Conservation (phyloP, 2,797 vertebrate genomes). For the Mus minutoides region DNA sequence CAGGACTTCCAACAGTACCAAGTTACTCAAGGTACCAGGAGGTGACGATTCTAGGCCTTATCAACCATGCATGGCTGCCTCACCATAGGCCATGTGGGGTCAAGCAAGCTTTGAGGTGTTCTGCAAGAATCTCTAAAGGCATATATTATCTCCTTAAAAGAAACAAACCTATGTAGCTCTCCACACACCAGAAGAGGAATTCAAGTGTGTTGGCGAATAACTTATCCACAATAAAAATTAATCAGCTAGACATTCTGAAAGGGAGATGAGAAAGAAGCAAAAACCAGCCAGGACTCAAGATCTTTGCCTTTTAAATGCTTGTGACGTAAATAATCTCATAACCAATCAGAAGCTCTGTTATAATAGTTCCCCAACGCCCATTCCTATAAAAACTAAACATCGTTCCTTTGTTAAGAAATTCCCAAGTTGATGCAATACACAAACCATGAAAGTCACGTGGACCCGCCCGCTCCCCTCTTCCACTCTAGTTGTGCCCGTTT, state of each 20-base stretch:
- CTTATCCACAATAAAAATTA: slow-evolving; percentile 6
- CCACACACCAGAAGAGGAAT: not conserved
- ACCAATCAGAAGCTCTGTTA: slow-evolving; percentile 53
- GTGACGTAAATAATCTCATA: not conserved
- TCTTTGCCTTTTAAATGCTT: slow-evolving; percentile 50
- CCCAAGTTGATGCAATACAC: slow-evolving; percentile 50
- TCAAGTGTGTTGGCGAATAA: not conserved
- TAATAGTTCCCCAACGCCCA: slow-evolving; percentile 18
- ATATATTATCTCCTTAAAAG: not conserved
- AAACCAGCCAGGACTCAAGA: slow-evolving; percentile 40
- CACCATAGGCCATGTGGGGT: not conserved
- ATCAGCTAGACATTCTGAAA: slow-evolving; percentile 2
- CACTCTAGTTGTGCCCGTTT: not conserved
- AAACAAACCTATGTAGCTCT: not conserved
- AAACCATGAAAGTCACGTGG: slow-evolving; percentile 31
- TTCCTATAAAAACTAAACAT: slow-evolving; percentile 31
- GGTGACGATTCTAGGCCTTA: not conserved
- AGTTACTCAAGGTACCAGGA: not conserved
- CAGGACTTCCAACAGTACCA: not conserved
- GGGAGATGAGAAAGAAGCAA: not conserved
- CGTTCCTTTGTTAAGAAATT: slow-evolving; percentile 57
- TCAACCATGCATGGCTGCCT: not conserved
- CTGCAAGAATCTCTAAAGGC: not conserved
- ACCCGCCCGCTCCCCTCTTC: not conserved
- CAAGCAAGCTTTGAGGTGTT: not conserved